Evolutionary conservation across 2,113 vertebrate genomes (phyloP), one percentile per base, ranked within the genome.

Genomic region (Piprites chloris): DNA sequence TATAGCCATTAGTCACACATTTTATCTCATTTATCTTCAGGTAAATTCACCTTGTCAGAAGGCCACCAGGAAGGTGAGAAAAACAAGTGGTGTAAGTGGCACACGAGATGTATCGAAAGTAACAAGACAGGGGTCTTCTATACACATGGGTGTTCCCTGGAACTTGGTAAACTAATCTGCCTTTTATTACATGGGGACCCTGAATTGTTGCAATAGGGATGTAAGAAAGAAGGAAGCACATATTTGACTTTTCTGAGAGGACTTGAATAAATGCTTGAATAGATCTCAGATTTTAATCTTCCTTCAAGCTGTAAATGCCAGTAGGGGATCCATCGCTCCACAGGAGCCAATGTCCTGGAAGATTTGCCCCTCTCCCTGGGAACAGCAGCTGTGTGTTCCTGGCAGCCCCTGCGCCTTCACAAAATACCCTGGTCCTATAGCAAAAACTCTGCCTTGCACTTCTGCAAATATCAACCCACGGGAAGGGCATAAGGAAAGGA

Each of bases 301-400:
- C 66, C 58, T 65, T 67, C 49, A 65, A 14, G 16, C 27, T 53
- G 16, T 53, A 78, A 39, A 42, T 42, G 16, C 47, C 71, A 35
- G 39, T 59, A 67, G 32, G 11, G 27, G 17, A 67, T 37, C 9
- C 7, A 12, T 4, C 33, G 44, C 39, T 80, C 21, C 19, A 17
- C 1, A 2, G n/a, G n/a, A n/a, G n/a, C n/a, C n/a, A n/a, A n/a
- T n/a, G n/a, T n/a, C n/a, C 20, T 21, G 55, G 18, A 77, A 35
- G 47, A 59, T 63, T n/a, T 90, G 22, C 24, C 9, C 52, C 2
- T 5, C 20, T 71, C 42, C 47, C 27, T 35, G 33, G 37, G 12
- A 83, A 9, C 18, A 4, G 3, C 37, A 69, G 17, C 35, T 2
- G 0, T 6, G 19, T 3, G 15, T 23, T 13, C 41, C 39, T 32